Evolutionary conservation across 2,113 vertebrate species (phyloP).

Genomic region (Rhynchopsitta pachyrhyncha): DNA sequence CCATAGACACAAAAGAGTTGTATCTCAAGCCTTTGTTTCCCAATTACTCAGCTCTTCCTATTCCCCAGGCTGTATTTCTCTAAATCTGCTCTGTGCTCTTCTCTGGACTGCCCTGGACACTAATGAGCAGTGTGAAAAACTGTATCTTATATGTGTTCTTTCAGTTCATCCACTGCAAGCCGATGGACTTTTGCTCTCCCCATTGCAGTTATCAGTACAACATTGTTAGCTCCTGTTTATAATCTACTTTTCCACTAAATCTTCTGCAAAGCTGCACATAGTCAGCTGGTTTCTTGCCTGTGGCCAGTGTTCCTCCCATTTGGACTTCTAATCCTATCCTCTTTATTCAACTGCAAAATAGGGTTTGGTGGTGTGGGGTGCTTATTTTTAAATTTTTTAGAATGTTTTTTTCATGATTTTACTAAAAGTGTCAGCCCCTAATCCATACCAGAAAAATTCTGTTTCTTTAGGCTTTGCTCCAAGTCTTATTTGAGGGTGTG

Average conservation of each 20-base stretch:
- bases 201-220: rapidly evolving
- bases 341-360: not conserved
- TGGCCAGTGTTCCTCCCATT: not conserved
- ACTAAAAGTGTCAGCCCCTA: not conserved
- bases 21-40: not conserved
- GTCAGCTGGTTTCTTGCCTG: not conserved
- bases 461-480: not conserved
- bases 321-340: not conserved
- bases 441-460: not conserved
- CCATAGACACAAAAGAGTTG: not conserved
- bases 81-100: not conserved
- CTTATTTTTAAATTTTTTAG: not conserved
- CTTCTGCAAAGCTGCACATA: not conserved
- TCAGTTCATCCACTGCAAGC: not conserved
- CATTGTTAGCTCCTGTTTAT: not conserved
- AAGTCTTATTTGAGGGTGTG: not conserved
- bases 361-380: rapidly evolving
- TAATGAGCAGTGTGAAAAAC: rapidly evolving
- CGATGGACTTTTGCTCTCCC: not conserved
- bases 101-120: not conserved
- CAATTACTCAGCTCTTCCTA: not conserved
- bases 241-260: not conserved
- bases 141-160: not conserved
- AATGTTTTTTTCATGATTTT: not conserved
- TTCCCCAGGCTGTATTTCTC: not conserved